A percentile compares a stretch with the other conserved stretches of the same genome.
phyloP scores from a whole-genome alignment of 2,888 invertebrate species.

The Leptinotarsa rubiginosa region DNA sequence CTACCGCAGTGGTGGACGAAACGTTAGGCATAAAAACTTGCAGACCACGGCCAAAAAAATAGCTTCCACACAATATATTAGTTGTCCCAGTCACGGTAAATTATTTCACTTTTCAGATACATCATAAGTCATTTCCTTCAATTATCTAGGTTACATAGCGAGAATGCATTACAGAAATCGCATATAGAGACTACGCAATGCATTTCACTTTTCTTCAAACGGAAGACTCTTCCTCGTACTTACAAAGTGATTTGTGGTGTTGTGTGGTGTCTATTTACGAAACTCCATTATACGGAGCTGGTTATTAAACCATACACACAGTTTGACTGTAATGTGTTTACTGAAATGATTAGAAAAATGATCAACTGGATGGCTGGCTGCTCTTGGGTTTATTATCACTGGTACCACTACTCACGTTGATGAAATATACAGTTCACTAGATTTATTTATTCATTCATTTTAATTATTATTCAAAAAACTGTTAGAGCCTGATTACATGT shows the following conservation, averaged over 20 bases:
- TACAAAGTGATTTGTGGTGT: background rate
- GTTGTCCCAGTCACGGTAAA: background rate
- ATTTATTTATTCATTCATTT: too few species aligned
- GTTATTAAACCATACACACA: background rate
- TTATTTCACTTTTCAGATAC: background rate
- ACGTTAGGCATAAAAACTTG: too few species aligned
- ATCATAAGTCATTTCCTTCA: constrained; percentile 7
- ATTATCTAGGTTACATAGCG: constrained; percentile 13
- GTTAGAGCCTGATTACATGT: too few species aligned
- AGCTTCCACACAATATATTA: background rate
- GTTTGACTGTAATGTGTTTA: too few species aligned
- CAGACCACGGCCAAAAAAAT: too few species aligned
- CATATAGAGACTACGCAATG: constrained; percentile 14
- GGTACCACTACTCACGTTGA: too few species aligned
- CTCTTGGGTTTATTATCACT: background rate
- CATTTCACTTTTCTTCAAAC: constrained; percentile 15
- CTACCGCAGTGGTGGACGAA: too few species aligned
- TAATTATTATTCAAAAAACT: too few species aligned
- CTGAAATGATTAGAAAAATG: too few species aligned
- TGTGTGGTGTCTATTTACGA: constrained; percentile 3
- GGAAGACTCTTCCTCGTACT: background rate
- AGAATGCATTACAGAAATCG: constrained; percentile 7
- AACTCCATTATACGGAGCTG: background rate
- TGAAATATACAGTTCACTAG: too few species aligned
- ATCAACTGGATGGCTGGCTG: too few species aligned